Evolutionary conservation across 2,113 vertebrate species (phyloP), one percentile per base, ranked within the genome.

Genomic region (Actinemys pallida): DNA sequence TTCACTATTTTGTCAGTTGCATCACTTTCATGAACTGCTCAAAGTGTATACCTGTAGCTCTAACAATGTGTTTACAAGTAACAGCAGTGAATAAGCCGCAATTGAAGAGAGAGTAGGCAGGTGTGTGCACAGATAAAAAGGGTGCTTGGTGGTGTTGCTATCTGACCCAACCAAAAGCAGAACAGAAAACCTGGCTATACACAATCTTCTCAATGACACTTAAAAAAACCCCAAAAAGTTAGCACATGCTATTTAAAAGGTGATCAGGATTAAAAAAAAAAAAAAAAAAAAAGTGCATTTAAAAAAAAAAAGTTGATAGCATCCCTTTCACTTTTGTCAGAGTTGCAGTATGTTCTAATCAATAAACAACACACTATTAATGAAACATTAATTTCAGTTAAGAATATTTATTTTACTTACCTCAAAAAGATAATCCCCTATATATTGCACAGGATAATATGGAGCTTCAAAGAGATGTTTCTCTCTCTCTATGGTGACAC

Each of bases 341-440:
- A 50, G 14, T 50, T 50, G 50, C 50, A 50, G 13, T 50, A 50
- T 50, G 50, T 50, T 50, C 13, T 50, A 50, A 50, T 50, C 50
- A 50, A 50, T 50, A 50, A 50, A 50, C 49, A 50, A 50, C 50
- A 50, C 50, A 16, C 50, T 27, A 5, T 31, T 59, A 50, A 27
- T 5, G 35, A 87, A 86, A 80, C 10, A 8, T 7, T 25, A 8
- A 59, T 29, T 76, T 89, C 16, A 89, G 24, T 17, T 45, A 53
- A 85, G 3, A 2, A 17, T 84, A 87, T 75, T 92, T 31, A 87
- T 56, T 90, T 94, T 94, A 97, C 98, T 98, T 98, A 99, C 99
- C 98, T 99, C 98, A 98, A 99, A 98, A 81, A 99, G 98, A 97
- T 99, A 99, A 93, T 98, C 97, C 85, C 98, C 98, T 81, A 99